Evolutionary conservation across 2,797 vertebrate genomes (phyloP).

Genomic region (Atherinosoma microstoma): DNA sequence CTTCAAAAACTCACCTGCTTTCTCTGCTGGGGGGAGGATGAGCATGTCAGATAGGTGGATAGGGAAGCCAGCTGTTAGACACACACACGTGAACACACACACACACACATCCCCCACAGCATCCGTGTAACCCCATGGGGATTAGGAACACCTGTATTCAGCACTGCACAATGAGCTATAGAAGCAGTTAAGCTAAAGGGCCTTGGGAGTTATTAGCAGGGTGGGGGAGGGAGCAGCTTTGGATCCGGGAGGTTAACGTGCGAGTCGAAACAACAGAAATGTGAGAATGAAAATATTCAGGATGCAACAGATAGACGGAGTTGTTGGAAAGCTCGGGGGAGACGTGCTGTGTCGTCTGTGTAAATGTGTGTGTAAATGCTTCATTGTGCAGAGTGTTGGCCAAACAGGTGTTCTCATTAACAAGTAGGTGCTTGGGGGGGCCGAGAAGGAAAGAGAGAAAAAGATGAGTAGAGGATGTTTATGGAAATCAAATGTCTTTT

Average conservation of each 20-base stretch:
- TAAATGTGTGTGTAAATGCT: slow-evolving; percentile 61
- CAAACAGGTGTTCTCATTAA: slow-evolving; percentile 81
- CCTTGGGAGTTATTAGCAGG: slow-evolving; percentile 64
- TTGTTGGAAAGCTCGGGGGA: slow-evolving; percentile 61
- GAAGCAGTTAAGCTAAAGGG: slow-evolving; percentile 74
- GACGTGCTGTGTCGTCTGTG: slow-evolving; percentile 38
- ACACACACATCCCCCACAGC: slow-evolving; percentile 59
- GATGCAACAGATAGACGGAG: slow-evolving; percentile 45
- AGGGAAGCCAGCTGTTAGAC: slow-evolving; percentile 74
- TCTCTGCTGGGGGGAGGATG: slow-evolving; percentile 51
- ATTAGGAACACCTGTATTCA: slow-evolving; percentile 84
- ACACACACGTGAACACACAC: slow-evolving; percentile 30
- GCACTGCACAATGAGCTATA: slow-evolving; percentile 77
- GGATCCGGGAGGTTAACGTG: slow-evolving; percentile 41
- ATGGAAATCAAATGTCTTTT: slow-evolving; percentile 30
- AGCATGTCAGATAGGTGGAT: slow-evolving; percentile 66
- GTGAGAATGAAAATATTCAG: slow-evolving; percentile 58
- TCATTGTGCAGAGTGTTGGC: slow-evolving; percentile 69
- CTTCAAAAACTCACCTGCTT: slow-evolving; percentile 73
- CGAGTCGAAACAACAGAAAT: slow-evolving; percentile 43
- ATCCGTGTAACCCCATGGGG: slow-evolving; percentile 67
- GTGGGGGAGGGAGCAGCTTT: slow-evolving; percentile 47
- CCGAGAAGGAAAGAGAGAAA: slow-evolving; percentile 48
- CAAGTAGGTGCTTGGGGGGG: slow-evolving; percentile 65
- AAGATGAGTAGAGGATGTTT: slow-evolving; percentile 40